Conservation (phyloP, 2,888 invertebrate species). For the Adelphocoris suturalis region DNA sequence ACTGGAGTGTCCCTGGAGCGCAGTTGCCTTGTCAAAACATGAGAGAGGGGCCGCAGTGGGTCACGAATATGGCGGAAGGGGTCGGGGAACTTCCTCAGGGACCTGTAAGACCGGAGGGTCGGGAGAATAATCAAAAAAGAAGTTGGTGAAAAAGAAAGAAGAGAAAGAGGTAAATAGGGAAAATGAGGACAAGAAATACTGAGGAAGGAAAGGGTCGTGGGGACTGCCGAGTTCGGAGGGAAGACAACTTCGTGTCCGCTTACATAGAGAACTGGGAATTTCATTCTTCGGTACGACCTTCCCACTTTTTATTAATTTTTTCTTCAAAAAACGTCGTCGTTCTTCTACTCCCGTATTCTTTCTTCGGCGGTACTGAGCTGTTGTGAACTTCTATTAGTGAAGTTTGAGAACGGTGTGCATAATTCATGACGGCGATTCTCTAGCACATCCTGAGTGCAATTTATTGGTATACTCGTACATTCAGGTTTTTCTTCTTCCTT, state of each 20-base stretch:
- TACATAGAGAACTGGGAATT: neutral
- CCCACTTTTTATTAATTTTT: constrained; percentile 12
- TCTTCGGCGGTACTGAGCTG: neutral
- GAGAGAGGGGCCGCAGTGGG: neutral
- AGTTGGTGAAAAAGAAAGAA: neutral
- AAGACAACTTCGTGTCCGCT: constrained; percentile 5
- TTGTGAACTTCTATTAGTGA: neutral
- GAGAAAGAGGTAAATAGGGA: constrained; percentile 34
- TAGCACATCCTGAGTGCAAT: neutral
- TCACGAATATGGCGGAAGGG: constrained; percentile 3
- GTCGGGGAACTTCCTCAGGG: constrained; percentile 34
- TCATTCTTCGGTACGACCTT: neutral
- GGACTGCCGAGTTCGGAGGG: neutral
- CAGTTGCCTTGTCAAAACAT: constrained; percentile 51
- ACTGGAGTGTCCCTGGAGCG: neutral
- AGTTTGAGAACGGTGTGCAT: neutral
- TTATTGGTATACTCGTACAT: neutral
- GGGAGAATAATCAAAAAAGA: constrained; percentile 21
- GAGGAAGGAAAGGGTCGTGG: constrained; percentile 30
- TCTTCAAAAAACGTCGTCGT: neutral
- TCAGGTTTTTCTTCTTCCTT: neutral
- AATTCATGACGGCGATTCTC: constrained; percentile 7
- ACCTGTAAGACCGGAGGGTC: neutral
- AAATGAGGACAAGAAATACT: constrained; percentile 37
- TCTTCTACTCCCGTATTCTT: neutral